Conservation (phyloP, 2,113 vertebrate genomes). For the Phyllostomus hastatus region DNA sequence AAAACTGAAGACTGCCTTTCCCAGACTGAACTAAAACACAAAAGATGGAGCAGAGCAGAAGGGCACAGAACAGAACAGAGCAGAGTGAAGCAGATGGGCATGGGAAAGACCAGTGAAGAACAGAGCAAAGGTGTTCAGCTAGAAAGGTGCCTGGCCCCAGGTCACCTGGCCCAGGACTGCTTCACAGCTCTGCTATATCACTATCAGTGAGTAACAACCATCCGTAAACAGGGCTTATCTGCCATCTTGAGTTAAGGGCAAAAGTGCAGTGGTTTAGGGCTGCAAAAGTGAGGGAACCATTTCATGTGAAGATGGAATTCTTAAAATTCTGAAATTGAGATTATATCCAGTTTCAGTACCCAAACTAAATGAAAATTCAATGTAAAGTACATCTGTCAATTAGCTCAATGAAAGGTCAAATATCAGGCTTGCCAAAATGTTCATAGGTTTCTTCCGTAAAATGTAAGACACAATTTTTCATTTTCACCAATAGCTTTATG, state of each 20-base stretch:
- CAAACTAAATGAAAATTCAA: background rate
- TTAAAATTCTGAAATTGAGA: background rate
- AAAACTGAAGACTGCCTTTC: background rate
- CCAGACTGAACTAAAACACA: background rate
- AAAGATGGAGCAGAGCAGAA: background rate
- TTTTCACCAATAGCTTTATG: no score
- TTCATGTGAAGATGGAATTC: background rate
- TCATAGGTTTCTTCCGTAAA: no score
- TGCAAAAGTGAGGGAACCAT: background rate
- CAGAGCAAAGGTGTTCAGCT: background rate
- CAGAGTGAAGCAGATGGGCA: background rate
- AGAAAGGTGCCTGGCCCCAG: background rate
- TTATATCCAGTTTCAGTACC: background rate
- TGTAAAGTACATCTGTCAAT: background rate
- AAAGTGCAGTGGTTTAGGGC: background rate
- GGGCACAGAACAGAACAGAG: background rate
- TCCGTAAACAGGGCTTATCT: background rate
- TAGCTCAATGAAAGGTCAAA: background rate
- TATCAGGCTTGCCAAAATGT: no score
- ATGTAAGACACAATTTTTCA: no score
- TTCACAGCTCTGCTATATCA: background rate
- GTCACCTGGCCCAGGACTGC: background rate
- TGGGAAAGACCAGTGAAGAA: background rate
- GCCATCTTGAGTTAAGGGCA: no score
- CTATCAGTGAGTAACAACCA: background rate